Percentiles rank a stretch among this genome's conserved stretches.
These are phyloP conservation scores for Tethea ocularis DNA, from an alignment of 2,888 invertebrate genomes.

Conservation along the genomic window DNA sequence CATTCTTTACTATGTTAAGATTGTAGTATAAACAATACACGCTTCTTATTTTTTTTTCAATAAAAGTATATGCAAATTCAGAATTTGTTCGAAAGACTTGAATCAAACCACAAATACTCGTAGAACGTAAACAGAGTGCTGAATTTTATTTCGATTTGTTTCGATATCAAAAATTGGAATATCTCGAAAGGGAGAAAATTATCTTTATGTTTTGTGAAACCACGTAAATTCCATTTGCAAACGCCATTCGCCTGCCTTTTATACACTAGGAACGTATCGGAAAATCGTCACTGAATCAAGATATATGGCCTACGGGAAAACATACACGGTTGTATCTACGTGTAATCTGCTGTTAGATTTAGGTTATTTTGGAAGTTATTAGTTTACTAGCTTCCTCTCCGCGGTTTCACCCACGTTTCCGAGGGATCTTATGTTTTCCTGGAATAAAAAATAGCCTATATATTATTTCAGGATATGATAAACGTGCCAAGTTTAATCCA, in stretches of 20 bases:
- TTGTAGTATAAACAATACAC: too few relatives aligned
- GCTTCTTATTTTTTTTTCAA: too few relatives aligned
- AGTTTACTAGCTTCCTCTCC: too few relatives aligned
- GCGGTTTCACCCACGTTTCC: too few relatives aligned
- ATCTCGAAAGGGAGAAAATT: neutral
- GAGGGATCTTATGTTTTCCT: too few relatives aligned
- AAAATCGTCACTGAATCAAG: constrained; percentile 4
- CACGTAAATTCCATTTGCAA: constrained; percentile 1
- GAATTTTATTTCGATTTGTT: neutral
- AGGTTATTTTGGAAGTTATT: neutral
- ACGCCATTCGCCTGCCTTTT: constrained; percentile 1
- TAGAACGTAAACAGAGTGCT: too few relatives aligned
- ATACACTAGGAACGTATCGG: neutral
- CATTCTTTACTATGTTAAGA: too few relatives aligned
- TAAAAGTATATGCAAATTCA: neutral
- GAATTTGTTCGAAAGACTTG: neutral
- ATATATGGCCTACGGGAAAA: constrained; percentile 1
- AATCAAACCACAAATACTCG: neutral
- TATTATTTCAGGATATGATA: too few relatives aligned
- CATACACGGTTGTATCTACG: neutral
- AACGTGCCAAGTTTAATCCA: too few relatives aligned
- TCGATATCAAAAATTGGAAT: neutral
- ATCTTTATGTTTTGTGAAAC: neutral
- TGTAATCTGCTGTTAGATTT: neutral
- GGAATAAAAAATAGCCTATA: too few relatives aligned